Evolutionary conservation across 2,888 invertebrate genomes (phyloP).

Genomic region (Caenorhabditis wallacei): DNA sequence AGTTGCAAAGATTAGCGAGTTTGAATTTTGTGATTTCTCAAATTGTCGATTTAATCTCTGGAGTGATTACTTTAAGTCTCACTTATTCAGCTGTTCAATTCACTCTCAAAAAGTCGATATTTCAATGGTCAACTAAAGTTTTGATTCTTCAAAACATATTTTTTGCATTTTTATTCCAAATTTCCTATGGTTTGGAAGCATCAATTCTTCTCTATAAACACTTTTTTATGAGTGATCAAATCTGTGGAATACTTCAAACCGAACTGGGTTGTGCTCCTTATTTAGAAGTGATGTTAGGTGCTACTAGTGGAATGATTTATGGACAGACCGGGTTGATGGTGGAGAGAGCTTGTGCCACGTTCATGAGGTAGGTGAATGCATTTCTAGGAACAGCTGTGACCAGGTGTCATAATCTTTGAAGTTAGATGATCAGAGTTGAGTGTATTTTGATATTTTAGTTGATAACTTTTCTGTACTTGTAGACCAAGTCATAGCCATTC

Average conservation of each 20-base stretch:
- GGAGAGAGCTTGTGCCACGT: constrained; percentile 23
- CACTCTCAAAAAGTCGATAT: constrained; percentile 35
- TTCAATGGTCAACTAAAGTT: constrained; percentile 45
- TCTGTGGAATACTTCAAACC: constrained; percentile 25
- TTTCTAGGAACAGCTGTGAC: not conserved
- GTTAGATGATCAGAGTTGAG: no score
- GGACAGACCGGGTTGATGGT: constrained; percentile 44
- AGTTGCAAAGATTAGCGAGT: not conserved
- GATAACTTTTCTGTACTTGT: no score
- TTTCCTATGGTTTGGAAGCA: constrained; percentile 28
- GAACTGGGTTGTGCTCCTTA: constrained; percentile 35
- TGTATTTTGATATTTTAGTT: no score
- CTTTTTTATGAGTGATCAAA: constrained; percentile 13
- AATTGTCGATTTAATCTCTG: constrained; percentile 13
- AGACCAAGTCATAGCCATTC: no score
- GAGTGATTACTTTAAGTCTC: not conserved
- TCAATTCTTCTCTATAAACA: constrained; percentile 19
- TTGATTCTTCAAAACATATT: constrained; percentile 28
- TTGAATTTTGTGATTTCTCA: constrained; percentile 15
- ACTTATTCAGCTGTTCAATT: constrained; percentile 23
- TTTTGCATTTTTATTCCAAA: constrained; percentile 29
- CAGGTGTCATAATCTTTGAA: no score
- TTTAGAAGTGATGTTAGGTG: constrained; percentile 6
- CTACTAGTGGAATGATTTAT: constrained; percentile 47
- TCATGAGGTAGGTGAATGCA: not conserved